Evolutionary conservation across 2,797 vertebrate species (phyloP).

Genomic region (Pristis pectinata): DNA sequence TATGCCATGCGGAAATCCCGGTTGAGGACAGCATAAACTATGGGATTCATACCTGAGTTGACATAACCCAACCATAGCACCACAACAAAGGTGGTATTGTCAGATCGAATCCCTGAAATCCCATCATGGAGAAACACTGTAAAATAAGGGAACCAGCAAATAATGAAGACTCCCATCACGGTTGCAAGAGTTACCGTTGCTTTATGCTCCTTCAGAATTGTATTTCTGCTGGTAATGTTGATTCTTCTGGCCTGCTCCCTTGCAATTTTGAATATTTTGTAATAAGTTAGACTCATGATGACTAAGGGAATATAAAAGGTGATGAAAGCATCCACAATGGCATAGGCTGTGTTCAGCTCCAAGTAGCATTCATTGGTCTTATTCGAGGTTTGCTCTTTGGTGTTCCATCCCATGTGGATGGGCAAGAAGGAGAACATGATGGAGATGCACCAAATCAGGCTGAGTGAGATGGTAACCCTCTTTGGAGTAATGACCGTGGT

Average conservation of each 20-base stretch:
- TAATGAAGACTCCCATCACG: slow-evolving; percentile 78
- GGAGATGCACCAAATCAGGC: slow-evolving; percentile 74
- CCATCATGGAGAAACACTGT: slow-evolving; percentile 69
- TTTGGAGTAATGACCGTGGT: slow-evolving; percentile 63
- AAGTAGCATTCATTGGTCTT: slow-evolving; percentile 61
- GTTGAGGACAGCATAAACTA: slow-evolving; percentile 82
- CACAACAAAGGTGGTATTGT: slow-evolving; percentile 51
- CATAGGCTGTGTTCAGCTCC: slow-evolving; percentile 73
- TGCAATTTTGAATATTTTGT: slow-evolving; percentile 80
- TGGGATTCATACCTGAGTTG: slow-evolving; percentile 88
- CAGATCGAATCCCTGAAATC: neutral
- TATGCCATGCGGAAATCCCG: slow-evolving; percentile 84
- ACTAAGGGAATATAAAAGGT: slow-evolving; percentile 84
- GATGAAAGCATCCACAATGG: slow-evolving; percentile 65
- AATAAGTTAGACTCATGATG: slow-evolving; percentile 84
- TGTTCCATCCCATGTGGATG: slow-evolving; percentile 89
- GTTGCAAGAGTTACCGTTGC: slow-evolving; percentile 79
- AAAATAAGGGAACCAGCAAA: slow-evolving; percentile 94
- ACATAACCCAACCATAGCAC: slow-evolving; percentile 87
- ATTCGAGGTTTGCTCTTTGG: slow-evolving; percentile 57
- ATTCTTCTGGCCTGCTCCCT: slow-evolving; percentile 82
- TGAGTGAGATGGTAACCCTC: slow-evolving; percentile 64
- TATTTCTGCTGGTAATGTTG: slow-evolving; percentile 64
- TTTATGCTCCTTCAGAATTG: slow-evolving; percentile 78
- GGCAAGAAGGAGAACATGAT: slow-evolving; percentile 77